Base-by-base conservation (phyloP, 1,140 invertebrate genomes). In the Melanaphis sacchari region DNA sequence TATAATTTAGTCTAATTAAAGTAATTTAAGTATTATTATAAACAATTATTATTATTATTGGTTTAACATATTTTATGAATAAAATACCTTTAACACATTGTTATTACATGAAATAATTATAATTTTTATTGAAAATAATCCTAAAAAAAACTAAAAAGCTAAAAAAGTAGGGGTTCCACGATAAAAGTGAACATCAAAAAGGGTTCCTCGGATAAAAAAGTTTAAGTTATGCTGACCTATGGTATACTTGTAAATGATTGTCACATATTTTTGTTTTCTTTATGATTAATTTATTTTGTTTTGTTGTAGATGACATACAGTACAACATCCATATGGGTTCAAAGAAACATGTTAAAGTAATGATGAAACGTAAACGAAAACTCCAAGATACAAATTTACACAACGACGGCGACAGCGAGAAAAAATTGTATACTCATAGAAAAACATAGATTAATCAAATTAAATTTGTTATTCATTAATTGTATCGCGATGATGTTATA, bases 361-460 rank as follows among this genome's bases (percentile, higher is more conserved):
- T 90, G 89, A 90, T 41, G 38, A 90, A 90, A 90, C 89, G 54
- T 22, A 90, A 90, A 90, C 52, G 89, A 21, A 90, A 90, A 90
- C 89, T 41, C 43, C 52, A 90, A 6, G 89, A 90, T 21, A 41
- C 54, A 40, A 90, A 54, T 31, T 41, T 41, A 40, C 9, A 41
- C 31, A 40, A 24, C 6, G 89, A 41, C 21, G 9, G 89, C 4
- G 54, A 90, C 26, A 40, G 22, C 2, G 89, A 90, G 24, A 38
- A 41, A 41, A 40, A 59, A 59, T 41, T 21, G 11, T 66, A 41
- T 8, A 8, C 38, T 40, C 52, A 31, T 59, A 90, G 59, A 4
- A 59, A 59, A 40, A n/a, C 38, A 38, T 52, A 54, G 6, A 18
- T 49, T 46, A 46, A 38, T n/a, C 24, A 8, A 38, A 82, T 82